Conservation (phyloP, 2,888 invertebrate species). For the Leptogaster cylindrica region DNA sequence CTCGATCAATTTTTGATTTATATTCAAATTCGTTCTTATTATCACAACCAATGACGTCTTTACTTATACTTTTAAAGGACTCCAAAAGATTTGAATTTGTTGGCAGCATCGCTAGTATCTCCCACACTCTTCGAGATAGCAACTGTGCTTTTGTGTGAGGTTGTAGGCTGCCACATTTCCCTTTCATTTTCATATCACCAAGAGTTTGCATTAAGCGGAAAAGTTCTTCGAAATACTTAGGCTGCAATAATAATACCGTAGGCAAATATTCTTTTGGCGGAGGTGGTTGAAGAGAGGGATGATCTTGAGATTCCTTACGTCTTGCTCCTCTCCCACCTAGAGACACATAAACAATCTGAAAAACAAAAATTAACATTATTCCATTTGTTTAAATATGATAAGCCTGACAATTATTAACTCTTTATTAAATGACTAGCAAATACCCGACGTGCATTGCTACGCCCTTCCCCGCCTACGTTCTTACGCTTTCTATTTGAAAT, state of each 20-base stretch:
- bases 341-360: conserved; percentile 85
- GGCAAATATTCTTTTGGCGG: conserved; percentile 86
- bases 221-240: conserved; percentile 88
- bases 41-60: conserved; percentile 61
- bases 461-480: too few species aligned
- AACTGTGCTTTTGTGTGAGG: conserved; percentile 89
- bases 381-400: neutral
- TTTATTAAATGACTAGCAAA: too few species aligned
- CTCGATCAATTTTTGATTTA: conserved; percentile 56
- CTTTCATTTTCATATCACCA: conserved; percentile 82
- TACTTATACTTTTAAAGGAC: conserved; percentile 73
- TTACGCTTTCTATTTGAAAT: too few species aligned
- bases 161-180: conserved; percentile 66
- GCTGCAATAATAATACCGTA: conserved; percentile 80
- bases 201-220: conserved; percentile 90
- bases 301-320: conserved; percentile 68
- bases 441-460: too few species aligned
- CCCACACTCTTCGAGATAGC: conserved; percentile 91
- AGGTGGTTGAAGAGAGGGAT: conserved; percentile 85
- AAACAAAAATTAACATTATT: neutral
- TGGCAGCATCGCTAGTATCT: conserved; percentile 88
- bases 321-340: conserved; percentile 73
- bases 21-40: conserved; percentile 52
- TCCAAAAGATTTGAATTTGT: conserved; percentile 85
- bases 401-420: too few species aligned